Conservation (phyloP, 2,797 vertebrate species). For the Micrastur ruficollis region DNA sequence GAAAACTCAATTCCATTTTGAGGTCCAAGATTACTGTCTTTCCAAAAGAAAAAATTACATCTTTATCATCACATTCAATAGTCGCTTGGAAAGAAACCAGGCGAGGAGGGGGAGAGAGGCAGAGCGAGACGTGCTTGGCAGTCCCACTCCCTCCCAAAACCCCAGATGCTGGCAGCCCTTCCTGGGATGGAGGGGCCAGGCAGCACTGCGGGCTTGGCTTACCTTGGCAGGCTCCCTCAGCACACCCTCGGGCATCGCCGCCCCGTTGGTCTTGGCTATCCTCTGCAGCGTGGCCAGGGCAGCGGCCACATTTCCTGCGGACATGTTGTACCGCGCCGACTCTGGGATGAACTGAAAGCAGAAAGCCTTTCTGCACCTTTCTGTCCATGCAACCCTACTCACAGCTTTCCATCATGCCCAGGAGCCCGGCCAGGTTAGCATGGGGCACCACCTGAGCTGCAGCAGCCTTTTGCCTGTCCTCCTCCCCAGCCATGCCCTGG, state of each 20-base stretch:
- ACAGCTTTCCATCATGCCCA: rapidly evolving
- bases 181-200: rapidly evolving
- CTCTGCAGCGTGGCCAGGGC: conserved; percentile 80
- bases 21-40: background rate
- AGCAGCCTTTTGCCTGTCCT: background rate
- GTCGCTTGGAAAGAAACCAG: background rate
- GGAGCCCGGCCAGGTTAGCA: background rate
- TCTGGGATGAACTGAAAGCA: conserved; percentile 88
- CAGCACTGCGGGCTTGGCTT: rapidly evolving
- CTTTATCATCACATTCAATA: background rate
- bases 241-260: conserved; percentile 79
- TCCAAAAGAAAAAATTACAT: background rate
- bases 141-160: rapidly evolving
- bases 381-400: background rate
- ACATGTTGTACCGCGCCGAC: conserved; percentile 88
- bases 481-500: no score
- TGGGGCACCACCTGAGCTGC: no score
- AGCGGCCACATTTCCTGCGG: conserved; percentile 78
- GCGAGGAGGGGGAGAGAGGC: background rate
- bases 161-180: background rate
- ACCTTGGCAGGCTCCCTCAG: conserved; percentile 80
- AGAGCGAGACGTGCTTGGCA: rapidly evolving
- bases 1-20: background rate
- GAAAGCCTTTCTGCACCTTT: background rate
- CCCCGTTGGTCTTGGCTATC: conserved; percentile 84